Percentiles rank a stretch among this genome's conserved stretches.
Evolutionary conservation across 1,140 invertebrate genomes (phyloP).

Genomic region (Gyrodactylus bullatarudis): DNA sequence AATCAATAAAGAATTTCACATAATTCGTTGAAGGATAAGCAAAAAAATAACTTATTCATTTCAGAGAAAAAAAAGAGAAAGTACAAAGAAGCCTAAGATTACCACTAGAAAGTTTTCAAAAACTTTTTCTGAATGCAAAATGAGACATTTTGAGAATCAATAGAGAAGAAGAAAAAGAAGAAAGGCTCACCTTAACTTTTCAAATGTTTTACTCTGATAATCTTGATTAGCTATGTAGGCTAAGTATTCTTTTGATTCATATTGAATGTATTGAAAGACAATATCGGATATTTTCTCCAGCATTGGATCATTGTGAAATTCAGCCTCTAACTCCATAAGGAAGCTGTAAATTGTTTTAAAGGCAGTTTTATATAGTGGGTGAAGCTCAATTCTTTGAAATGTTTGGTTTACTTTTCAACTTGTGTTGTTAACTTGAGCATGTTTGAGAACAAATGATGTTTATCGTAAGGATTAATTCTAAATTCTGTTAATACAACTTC

Average conservation of each 20-base stretch:
- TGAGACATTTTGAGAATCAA: too few species aligned
- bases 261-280: background rate
- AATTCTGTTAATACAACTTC: background rate
- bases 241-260: background rate
- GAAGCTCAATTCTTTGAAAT: too few species aligned
- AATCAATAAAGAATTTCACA: too few species aligned
- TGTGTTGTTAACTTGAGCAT: background rate
- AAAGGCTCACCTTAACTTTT: background rate
- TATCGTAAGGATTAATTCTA: background rate
- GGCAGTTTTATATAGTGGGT: too few species aligned
- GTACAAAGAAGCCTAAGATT: too few species aligned
- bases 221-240: background rate
- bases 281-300: background rate
- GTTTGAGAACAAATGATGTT: background rate
- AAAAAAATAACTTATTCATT: too few species aligned
- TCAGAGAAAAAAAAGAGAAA: too few species aligned
- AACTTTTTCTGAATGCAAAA: too few species aligned
- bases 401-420: background rate
- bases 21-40: too few species aligned
- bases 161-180: too few species aligned
- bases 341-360: too few species aligned
- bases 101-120: too few species aligned
- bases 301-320: background rate
- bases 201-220: background rate
- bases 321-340: background rate